phyloP scores from a whole-genome alignment of 2,888 invertebrate genomes.

The Merodon equestris region DNA sequence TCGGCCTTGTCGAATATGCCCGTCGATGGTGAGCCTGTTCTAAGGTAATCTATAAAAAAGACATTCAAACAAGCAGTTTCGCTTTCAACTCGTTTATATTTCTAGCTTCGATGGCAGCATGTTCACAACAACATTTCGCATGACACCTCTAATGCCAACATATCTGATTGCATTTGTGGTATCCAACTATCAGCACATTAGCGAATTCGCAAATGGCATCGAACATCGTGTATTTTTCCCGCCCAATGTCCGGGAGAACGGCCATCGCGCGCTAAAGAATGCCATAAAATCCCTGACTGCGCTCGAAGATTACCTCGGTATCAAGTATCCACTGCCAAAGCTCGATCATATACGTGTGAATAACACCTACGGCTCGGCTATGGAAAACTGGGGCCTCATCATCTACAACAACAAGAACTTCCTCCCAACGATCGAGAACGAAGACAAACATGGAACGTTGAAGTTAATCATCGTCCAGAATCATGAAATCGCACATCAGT shows the following conservation, averaged over 20 bases:
- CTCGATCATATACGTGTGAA: constrained; percentile 93
- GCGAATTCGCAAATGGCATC: constrained; percentile 76
- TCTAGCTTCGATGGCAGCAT: constrained; percentile 60
- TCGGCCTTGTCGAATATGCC: constrained; percentile 78
- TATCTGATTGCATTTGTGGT: constrained; percentile 92
- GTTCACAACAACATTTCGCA: constrained; percentile 79
- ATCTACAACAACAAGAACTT: constrained; percentile 79
- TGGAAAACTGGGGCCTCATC: constrained; percentile 98
- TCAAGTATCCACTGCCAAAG: constrained; percentile 87
- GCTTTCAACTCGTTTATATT: neutral
- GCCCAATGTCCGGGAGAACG: constrained; percentile 69
- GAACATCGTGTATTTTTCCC: constrained; percentile 75
- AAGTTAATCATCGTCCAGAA: constrained; percentile 80
- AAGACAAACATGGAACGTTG: constrained; percentile 76
- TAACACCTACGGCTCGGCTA: constrained; percentile 90
- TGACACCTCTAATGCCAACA: constrained; percentile 85
- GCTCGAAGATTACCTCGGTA: constrained; percentile 85
- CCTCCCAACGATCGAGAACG: constrained; percentile 73
- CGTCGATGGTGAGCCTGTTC: constrained; percentile 44
- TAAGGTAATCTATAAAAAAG: constrained; percentile 25
- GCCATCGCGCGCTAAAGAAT: constrained; percentile 73
- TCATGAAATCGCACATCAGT: constrained; percentile 86
- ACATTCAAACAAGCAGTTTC: too few relatives aligned
- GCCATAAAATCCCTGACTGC: constrained; percentile 72
- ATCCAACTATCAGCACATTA: constrained; percentile 80